These are phyloP conservation scores for Tenthredo mesomela DNA, from an alignment of 2,888 invertebrate genomes.

Conservation along the genomic window DNA sequence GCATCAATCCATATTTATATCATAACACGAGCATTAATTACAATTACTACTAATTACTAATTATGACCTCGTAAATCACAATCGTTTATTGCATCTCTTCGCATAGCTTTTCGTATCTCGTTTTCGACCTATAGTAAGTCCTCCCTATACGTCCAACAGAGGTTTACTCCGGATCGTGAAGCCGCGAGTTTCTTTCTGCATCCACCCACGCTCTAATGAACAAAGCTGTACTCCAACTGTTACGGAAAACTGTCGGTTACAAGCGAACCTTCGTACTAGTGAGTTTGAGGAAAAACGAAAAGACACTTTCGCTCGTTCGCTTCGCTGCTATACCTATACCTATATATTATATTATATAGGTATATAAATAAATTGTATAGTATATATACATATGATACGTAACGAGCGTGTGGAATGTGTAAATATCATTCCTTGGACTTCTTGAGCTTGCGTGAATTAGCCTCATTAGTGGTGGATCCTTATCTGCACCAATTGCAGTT, in stretches of 20 bases:
- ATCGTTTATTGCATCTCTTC: conserved; percentile 65
- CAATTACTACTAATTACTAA: conserved; percentile 69
- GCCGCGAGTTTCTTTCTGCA: conserved; percentile 9
- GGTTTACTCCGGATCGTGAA: neutral
- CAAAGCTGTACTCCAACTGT: conserved; percentile 19
- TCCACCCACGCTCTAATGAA: conserved; percentile 15
- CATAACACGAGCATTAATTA: conserved; percentile 61
- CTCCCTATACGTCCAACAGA: neutral
- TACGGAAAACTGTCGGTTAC: neutral
- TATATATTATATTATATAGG: neutral
- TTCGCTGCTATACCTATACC: neutral
- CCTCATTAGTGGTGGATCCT: conserved; percentile 38
- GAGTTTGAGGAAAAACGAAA: neutral
- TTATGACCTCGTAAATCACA: conserved; percentile 69
- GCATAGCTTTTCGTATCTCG: conserved; percentile 11
- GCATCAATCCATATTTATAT: conserved; percentile 70
- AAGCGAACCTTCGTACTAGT: neutral
- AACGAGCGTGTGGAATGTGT: conserved; percentile 27
- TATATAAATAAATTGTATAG: conserved; percentile 5
- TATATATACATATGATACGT: neutral
- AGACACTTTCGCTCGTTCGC: conserved; percentile 39
- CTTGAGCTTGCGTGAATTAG: conserved; percentile 38
- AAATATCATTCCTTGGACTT: conserved; percentile 19
- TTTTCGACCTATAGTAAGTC: neutral
- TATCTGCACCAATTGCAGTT: conserved; percentile 46